These are phyloP conservation scores for Amaurobius ferox DNA, from an alignment of 2,888 invertebrate species.

Conservation along the genomic window DNA sequence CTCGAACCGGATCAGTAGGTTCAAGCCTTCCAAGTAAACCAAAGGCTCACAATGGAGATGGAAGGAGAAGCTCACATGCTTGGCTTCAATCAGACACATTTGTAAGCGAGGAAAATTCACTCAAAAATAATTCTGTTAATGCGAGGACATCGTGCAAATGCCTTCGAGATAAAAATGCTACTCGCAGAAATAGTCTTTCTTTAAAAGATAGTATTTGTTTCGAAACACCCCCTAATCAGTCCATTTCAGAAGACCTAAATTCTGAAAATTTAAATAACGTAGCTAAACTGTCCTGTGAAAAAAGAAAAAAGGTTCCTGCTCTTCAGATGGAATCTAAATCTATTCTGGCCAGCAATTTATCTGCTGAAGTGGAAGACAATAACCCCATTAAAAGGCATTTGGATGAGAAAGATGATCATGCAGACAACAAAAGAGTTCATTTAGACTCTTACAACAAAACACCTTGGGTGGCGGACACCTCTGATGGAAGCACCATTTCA, in stretches of 20 bases:
- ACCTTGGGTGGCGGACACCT: conserved; percentile 17
- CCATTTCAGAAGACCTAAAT: too few relatives aligned
- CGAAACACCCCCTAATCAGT: neutral
- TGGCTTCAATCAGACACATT: conserved; percentile 51
- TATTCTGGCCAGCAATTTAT: neutral
- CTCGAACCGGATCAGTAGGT: conserved; percentile 62
- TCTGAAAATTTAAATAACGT: neutral
- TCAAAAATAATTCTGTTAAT: conserved; percentile 13
- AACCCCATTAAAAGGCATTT: conserved; percentile 66
- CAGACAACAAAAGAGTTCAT: conserved; percentile 62
- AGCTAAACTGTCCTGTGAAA: neutral
- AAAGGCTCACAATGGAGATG: conserved; percentile 37
- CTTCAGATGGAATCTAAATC: neutral
- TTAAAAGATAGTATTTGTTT: neutral
- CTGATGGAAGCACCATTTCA: neutral
- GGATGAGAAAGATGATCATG: conserved; percentile 59
- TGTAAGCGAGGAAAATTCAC: conserved; percentile 20
- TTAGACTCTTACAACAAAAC: conserved; percentile 44
- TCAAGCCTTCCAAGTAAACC: conserved; percentile 34
- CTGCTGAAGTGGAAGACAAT: conserved; percentile 20
- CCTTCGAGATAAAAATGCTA: neutral
- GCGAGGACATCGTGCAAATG: neutral
- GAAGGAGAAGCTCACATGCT: conserved; percentile 61
- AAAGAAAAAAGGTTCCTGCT: conserved; percentile 19
- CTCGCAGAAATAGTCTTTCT: too few relatives aligned